Evolutionary conservation across 2,113 vertebrate genomes (phyloP), one percentile per base, ranked within the genome.

Genomic region (Cyprinodon tularosa): DNA sequence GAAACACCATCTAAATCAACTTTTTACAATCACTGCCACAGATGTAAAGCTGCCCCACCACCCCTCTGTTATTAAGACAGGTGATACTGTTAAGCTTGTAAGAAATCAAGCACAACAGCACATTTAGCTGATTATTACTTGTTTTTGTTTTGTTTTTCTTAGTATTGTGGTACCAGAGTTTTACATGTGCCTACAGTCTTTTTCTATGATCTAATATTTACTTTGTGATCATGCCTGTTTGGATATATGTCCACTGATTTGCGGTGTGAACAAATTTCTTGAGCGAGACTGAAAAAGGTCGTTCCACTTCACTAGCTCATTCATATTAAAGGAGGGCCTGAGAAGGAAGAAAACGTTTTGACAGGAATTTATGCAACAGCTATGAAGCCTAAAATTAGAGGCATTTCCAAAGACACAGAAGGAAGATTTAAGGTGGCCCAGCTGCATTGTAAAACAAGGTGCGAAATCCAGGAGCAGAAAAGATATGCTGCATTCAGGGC

Each of bases 131-230:
- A 90, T 92, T 93, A 90, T 91, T 86, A 79, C 74, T 63, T 71
- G 86, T 67, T 90, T 90, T 90, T 85, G 69, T 29, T 29, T 29
- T 29, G 29, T 29, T 29, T 29, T 29, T 29, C 29, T 29, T 29
- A 72, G 72, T 82, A 81, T 91, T 84, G 77, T 83, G 48, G 80
- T 84, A 83, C 79, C 76, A 77, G 76, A 86, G 85, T 83, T 78
- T 78, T 83, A 85, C 86, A 81, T 82, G 82, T 78, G 67, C 63
- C 71, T 74, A 79, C 79, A 76, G 65, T 83, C 84, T 85, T 90
- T 86, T 77, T 85, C 85, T 79, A 75, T 85, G 61, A 62, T 81
- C 84, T 91, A 93, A 94, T 93, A 92, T 94, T 94, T 93, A 88
- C 88, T 69, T 81, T 86, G 86, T 40, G 81, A 83, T 91, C 80